A percentile compares a stretch with the other conserved stretches of the same genome.
These are phyloP conservation scores for Elgaria multicarinata DNA, from an alignment of 2,113 vertebrate species.

Conservation along the genomic window DNA sequence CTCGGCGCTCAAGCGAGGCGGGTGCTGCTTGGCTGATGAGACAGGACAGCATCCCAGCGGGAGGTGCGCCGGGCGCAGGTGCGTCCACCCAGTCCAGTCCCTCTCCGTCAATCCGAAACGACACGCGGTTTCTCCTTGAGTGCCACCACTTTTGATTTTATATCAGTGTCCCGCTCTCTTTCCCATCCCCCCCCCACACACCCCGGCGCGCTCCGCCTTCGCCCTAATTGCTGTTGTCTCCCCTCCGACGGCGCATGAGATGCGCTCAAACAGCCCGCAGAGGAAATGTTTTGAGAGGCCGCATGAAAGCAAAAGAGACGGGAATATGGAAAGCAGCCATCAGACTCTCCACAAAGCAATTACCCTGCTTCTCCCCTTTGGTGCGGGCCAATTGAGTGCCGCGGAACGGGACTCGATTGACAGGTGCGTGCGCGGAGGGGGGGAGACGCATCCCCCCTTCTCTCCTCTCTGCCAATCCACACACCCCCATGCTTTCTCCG, in stretches of 20 bases:
- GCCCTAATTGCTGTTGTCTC: background rate
- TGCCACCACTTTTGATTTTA: background rate
- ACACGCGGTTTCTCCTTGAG: background rate
- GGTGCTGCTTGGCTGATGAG: background rate
- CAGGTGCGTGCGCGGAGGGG: background rate
- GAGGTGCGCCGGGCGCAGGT: background rate
- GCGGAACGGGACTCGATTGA: background rate
- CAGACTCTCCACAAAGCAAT: background rate
- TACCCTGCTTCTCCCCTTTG: background rate
- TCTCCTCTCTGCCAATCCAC: fast-evolving
- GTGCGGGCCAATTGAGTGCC: background rate
- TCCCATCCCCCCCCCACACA: too few relatives aligned
- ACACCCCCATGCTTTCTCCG: background rate
- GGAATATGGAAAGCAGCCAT: background rate
- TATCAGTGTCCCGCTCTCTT: too few relatives aligned
- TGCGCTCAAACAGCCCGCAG: background rate
- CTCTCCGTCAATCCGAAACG: background rate
- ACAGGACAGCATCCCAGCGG: background rate
- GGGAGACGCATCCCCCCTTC: background rate
- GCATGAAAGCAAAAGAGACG: background rate
- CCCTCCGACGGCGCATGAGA: background rate
- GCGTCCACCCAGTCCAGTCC: background rate
- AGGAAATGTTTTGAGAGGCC: conserved; percentile 1
- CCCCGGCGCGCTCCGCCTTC: too few relatives aligned
- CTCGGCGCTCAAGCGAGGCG: background rate